Evolutionary conservation across 53 echinoderm and acorn worm species (phyloP).

Genomic region (Echinarachnius parma): DNA sequence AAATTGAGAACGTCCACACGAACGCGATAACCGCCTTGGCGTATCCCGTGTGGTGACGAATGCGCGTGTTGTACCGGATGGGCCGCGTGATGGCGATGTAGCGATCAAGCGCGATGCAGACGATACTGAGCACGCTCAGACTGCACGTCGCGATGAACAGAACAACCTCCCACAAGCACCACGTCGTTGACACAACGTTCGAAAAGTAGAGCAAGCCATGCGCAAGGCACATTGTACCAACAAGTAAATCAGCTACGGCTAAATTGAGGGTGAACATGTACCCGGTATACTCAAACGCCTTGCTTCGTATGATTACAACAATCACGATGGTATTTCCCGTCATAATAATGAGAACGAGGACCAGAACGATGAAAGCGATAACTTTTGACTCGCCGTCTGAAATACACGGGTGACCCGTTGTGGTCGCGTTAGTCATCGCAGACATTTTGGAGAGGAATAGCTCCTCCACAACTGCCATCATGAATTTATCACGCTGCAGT

Average conservation of each 20-base stretch:
- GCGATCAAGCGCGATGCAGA: constrained; percentile 79
- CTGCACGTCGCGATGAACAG: constrained; percentile 48
- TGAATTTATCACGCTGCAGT: too few species aligned
- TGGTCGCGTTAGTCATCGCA: too few species aligned
- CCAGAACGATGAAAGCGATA: constrained; percentile 18
- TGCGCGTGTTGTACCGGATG: constrained; percentile 50
- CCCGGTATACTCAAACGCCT: constrained; percentile 51
- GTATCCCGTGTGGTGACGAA: constrained; percentile 39
- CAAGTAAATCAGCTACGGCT: constrained; percentile 57
- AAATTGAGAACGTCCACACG: constrained; percentile 51
- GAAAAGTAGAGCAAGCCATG: constrained; percentile 43
- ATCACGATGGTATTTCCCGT: constrained; percentile 57
- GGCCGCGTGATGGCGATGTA: constrained; percentile 77
- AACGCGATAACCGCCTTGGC: constrained; percentile 34
- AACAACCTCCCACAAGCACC: constrained; percentile 52
- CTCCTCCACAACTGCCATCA: too few species aligned
- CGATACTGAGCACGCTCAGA: constrained; percentile 61
- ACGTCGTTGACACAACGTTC: constrained; percentile 8
- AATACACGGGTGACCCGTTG: constrained; percentile 7
- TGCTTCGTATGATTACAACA: constrained; percentile 42
- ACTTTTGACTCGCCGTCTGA: constrained; percentile 15
- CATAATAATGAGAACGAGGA: constrained; percentile 51
- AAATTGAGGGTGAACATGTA: constrained; percentile 63
- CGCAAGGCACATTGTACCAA: constrained; percentile 56
- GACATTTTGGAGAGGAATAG: too few species aligned